Evolutionary conservation across 1,140 invertebrate species (phyloP).

Genomic region (Scaptomyza graminum): DNA sequence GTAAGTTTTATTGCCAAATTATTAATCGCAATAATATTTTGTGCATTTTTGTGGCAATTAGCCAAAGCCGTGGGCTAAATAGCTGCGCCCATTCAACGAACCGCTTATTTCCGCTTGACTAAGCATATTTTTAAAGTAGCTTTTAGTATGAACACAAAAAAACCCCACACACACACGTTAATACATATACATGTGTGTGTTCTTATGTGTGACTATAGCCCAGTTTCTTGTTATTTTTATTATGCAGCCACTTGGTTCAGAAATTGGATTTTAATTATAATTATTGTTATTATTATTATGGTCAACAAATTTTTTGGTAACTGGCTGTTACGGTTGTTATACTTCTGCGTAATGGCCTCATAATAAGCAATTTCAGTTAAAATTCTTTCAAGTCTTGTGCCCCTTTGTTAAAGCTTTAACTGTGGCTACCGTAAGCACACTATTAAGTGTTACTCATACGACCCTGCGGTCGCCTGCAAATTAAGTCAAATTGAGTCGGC

Average conservation of each 20-base stretch:
- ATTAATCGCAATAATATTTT: slow-evolving; percentile 73
- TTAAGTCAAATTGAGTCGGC: slow-evolving; percentile 73
- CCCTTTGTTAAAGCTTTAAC: slow-evolving; percentile 35
- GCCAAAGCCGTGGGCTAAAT: slow-evolving; percentile 36
- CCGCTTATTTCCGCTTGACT: slow-evolving; percentile 74
- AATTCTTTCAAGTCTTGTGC: slow-evolving; percentile 52
- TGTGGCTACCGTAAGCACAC: slow-evolving; percentile 49
- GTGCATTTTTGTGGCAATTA: slow-evolving; percentile 48
- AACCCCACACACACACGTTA: slow-evolving; percentile 1
- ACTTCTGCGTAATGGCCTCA: slow-evolving; percentile 64
- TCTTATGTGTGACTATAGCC: slow-evolving; percentile 57
- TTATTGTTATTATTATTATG: slow-evolving; percentile 67
- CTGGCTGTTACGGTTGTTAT: slow-evolving; percentile 35
- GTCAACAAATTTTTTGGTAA: slow-evolving; percentile 3
- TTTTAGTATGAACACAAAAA: background rate
- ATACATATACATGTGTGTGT: slow-evolving; percentile 24
- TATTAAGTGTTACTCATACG: slow-evolving; percentile 82
- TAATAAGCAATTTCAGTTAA: slow-evolving; percentile 75
- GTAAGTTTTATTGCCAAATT: slow-evolving; percentile 74
- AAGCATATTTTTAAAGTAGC: slow-evolving; percentile 59
- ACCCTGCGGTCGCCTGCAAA: slow-evolving; percentile 77
- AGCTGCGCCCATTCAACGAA: slow-evolving; percentile 66
- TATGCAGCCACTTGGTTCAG: slow-evolving; percentile 47
- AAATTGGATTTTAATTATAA: slow-evolving; percentile 82
- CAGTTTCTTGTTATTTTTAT: slow-evolving; percentile 51